Base-by-base conservation (phyloP, 1,140 invertebrate genomes). In the Charaxes varanes region DNA sequence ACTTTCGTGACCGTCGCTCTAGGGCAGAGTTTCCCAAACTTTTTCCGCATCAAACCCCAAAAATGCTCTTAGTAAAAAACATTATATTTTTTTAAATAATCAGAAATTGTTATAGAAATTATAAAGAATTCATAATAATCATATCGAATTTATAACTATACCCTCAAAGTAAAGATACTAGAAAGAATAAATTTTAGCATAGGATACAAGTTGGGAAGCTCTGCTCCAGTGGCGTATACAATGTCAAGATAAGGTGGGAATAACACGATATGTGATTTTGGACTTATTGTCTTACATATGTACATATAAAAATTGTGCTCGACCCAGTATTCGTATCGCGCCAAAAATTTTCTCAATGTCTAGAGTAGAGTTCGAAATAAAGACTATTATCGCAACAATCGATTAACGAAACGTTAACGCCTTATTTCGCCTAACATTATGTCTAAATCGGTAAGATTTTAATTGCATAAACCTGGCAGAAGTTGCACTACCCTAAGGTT, bases 251-350 rank as follows among this genome's bases (percentile, higher is more conserved):
- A 59, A 49, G 68, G 69, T 77, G 70, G 70, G 68, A 64, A 67
- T 49, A 58, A 62, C 47, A 41, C 63, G 74, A 82, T 82, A 79
- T 82, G 78, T 82, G 58, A 63, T 62, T n/a, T 69, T 62, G 64
- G 67, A 76, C 78, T 72, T 82, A 77, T 82, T 76, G 71, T 76
- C 74, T 66, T 77, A 79, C 51, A 62, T 63, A 65, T 68, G 56
- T 71, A 77, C 64, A 78, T 53, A 41, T 60, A 58, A 61, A 55
- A 61, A 70, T 69, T 71, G 71, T 73, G 63, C 64, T 78, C 67
- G 43, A 73, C 68, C 78, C 78, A 82, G 72, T 62, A 79, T 82
- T 58, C 43, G 41, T 56, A 49, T 47, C 44, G 53, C 53, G 67
- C 56, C 61, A 48, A 54, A 48, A 47, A 50, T 35, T 40, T 58